These are phyloP conservation scores for Polyploca ridens DNA, from an alignment of 2,888 invertebrate genomes.

Conservation along the genomic window DNA sequence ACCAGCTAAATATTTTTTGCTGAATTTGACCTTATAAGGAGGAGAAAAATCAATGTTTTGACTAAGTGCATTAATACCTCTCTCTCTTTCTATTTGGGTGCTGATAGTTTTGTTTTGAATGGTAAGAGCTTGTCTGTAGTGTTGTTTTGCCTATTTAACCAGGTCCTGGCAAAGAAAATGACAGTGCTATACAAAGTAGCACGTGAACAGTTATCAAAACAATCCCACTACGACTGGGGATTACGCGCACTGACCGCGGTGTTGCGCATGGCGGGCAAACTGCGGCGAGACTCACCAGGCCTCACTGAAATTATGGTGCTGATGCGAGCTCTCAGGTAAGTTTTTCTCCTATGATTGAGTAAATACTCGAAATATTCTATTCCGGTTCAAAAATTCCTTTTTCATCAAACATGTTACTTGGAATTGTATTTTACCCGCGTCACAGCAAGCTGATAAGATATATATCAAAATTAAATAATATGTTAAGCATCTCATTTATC, in stretches of 20 bases:
- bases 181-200: slow-evolving; percentile 95
- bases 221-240: slow-evolving; percentile 97
- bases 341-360: not conserved
- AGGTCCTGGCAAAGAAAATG: slow-evolving; percentile 95
- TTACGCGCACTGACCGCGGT: slow-evolving; percentile 96
- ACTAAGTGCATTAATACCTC: too few relatives aligned
- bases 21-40: too few relatives aligned
- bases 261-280: slow-evolving; percentile 94
- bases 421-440: too few relatives aligned
- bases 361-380: not conserved
- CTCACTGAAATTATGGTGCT: slow-evolving; percentile 94
- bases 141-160: not conserved
- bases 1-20: too few relatives aligned
- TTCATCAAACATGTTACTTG: not conserved
- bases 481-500: too few relatives aligned
- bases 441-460: too few relatives aligned
- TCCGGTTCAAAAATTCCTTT: not conserved
- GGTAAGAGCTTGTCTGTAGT: too few relatives aligned
- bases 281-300: slow-evolving; percentile 91
- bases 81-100: too few relatives aligned
- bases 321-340: slow-evolving; percentile 91
- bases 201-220: slow-evolving; percentile 94
- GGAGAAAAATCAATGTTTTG: too few relatives aligned
- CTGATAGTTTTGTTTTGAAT: not conserved
- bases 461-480: too few relatives aligned